Percentiles rank a stretch among this genome's conserved stretches.
Evolutionary conservation across 2,797 vertebrate genomes (phyloP).

Genomic region (Pteronotus mesoamericanus): DNA sequence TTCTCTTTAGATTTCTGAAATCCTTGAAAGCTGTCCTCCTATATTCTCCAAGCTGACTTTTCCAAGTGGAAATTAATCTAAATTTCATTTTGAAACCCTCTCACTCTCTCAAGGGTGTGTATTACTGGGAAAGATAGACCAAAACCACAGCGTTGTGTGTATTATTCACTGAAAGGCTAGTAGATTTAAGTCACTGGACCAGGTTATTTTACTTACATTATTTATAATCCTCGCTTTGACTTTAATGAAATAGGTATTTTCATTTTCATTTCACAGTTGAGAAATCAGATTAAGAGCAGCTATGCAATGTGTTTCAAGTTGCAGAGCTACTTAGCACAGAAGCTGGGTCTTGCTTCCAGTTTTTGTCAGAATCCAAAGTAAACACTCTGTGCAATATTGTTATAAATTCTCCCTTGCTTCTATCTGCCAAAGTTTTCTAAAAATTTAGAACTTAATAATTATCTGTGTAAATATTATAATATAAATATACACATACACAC

Average conservation of each 20-base stretch:
- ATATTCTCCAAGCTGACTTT: not conserved
- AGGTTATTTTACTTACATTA: not conserved
- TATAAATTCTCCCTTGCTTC: not conserved
- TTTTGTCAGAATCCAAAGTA: not conserved
- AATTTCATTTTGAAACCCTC: not conserved
- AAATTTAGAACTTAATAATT: not conserved
- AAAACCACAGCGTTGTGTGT: not conserved
- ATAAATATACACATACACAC: not conserved
- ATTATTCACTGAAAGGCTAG: not conserved
- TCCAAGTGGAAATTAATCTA: not conserved
- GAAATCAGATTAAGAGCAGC: not conserved
- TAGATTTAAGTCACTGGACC: not conserved
- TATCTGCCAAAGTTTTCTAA: not conserved
- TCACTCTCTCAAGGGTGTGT: not conserved
- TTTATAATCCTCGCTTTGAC: not conserved
- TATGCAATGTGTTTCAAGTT: not conserved
- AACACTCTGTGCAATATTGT: not conserved
- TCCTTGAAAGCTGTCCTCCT: not conserved
- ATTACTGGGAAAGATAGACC: not conserved
- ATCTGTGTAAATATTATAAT: not conserved
- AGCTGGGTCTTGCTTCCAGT: not conserved
- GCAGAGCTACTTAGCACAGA: not conserved
- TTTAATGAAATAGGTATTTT: not conserved
- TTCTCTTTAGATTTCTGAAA: not conserved
- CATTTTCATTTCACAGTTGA: not conserved